Percentiles rank a stretch among this genome's conserved stretches.
phyloP scores from a whole-genome alignment of 2,113 vertebrate species.

The Sorex araneus region DNA sequence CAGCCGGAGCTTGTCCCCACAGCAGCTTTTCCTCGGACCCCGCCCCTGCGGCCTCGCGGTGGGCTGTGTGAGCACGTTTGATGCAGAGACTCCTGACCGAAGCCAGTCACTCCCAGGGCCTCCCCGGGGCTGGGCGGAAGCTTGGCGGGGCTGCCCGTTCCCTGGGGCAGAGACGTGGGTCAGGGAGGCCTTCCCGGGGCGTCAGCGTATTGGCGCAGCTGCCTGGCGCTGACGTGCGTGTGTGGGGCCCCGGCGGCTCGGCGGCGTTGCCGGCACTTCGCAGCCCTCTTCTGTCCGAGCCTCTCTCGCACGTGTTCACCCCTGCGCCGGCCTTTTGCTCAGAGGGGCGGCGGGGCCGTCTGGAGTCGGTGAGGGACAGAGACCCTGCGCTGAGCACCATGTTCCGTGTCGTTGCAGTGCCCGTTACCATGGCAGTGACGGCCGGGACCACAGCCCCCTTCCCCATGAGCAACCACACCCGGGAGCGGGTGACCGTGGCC shows the following conservation, averaged over 20 bases:
- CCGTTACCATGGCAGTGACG: slow-evolving; percentile 97
- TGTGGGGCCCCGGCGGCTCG: slow-evolving; percentile 17
- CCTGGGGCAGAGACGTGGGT: slow-evolving; percentile 20
- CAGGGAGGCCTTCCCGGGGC: not conserved
- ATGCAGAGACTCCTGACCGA: too few species aligned
- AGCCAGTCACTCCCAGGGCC: not conserved
- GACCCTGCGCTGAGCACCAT: slow-evolving; percentile 72
- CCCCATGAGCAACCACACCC: slow-evolving; percentile 99
- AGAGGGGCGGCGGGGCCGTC: not conserved
- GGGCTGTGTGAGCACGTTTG: not conserved
- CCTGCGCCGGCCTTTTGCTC: slow-evolving; percentile 28
- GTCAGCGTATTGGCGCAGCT: too few species aligned
- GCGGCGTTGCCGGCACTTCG: slow-evolving; percentile 12
- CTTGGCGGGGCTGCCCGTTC: slow-evolving; percentile 13
- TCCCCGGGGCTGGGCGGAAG: not conserved
- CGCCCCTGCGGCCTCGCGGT: not conserved
- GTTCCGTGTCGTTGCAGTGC: slow-evolving; percentile 83
- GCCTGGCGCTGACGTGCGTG: too few species aligned
- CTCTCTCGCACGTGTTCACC: slow-evolving; percentile 5
- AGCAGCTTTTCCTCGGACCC: not conserved
- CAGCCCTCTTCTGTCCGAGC: slow-evolving; percentile 35
- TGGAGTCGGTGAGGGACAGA: slow-evolving; percentile 42
- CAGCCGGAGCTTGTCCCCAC: not conserved
- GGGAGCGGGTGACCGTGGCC: slow-evolving; percentile 98
- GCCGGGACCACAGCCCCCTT: slow-evolving; percentile 94